Conservation (phyloP, 1,140 invertebrate genomes). For the Drosophila ohnishii region DNA sequence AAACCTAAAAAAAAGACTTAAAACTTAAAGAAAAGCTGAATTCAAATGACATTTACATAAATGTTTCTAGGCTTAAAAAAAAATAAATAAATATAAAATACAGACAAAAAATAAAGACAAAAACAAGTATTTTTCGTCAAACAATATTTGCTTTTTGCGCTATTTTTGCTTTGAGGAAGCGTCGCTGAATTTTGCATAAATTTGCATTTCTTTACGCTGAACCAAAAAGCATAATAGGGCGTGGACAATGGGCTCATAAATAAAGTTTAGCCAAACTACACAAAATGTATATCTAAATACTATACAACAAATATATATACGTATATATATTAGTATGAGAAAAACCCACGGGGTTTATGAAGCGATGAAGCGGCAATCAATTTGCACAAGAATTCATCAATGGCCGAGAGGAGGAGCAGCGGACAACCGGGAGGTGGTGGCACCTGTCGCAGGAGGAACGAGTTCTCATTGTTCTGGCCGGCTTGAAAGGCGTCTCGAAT, state of each 20-base stretch:
- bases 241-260: conserved; percentile 41
- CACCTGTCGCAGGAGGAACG: conserved; percentile 60
- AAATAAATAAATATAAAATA: background rate
- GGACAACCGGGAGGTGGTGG: conserved; percentile 10
- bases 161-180: conserved; percentile 31
- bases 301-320: background rate
- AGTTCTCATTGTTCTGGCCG: conserved; percentile 70
- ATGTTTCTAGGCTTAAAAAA: conserved; percentile 4
- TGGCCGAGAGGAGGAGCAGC: conserved; percentile 6
- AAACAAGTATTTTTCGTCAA: conserved; percentile 10
- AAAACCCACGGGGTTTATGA: conserved; percentile 15
- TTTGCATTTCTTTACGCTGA: conserved; percentile 30
- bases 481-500: conserved; percentile 45
- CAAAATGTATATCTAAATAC: background rate
- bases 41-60: conserved; percentile 5
- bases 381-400: conserved; percentile 46
- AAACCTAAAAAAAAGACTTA: background rate
- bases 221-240: conserved; percentile 44
- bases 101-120: background rate
- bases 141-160: conserved; percentile 8
- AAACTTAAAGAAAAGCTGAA: background rate
- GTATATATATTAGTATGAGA: background rate
- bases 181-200: conserved; percentile 28
- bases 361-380: conserved; percentile 25
- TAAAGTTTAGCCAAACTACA: conserved; percentile 11